Evolutionary conservation across 2,113 vertebrate genomes (phyloP).

Genomic region (Tupaia tana): DNA sequence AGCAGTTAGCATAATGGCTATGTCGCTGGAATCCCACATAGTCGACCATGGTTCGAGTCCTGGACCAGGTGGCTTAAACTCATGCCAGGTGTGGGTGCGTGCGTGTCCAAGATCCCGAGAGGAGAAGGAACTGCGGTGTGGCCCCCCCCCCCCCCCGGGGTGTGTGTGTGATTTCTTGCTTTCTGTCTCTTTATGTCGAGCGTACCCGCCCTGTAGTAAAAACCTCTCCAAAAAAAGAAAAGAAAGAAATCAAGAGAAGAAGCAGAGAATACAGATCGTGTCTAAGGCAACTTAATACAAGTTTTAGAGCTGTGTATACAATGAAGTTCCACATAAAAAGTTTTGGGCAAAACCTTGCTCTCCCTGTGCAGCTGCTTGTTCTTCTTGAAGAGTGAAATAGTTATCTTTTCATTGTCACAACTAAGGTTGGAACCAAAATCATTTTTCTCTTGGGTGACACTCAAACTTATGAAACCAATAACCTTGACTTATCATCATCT

Average conservation of each 20-base stretch:
- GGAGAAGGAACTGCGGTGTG: no score
- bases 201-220: no score
- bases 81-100: no score
- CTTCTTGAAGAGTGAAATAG: not conserved
- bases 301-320: not conserved
- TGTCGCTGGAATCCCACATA: no score
- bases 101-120: no score
- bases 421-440: not conserved
- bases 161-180: no score
- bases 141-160: no score
- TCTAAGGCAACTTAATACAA: not conserved
- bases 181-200: no score
- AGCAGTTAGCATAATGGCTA: no score
- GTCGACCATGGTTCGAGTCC: no score
- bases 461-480: not conserved
- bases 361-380: not conserved
- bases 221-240: no score
- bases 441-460: not conserved
- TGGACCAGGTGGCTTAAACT: no score
- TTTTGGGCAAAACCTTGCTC: not conserved
- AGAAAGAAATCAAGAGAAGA: not conserved
- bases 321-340: not conserved
- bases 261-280: not conserved
- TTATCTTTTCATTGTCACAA: not conserved
- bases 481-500: not conserved